Evolutionary conservation across 2,113 vertebrate species (phyloP).

Genomic region (Aegypius monachus): DNA sequence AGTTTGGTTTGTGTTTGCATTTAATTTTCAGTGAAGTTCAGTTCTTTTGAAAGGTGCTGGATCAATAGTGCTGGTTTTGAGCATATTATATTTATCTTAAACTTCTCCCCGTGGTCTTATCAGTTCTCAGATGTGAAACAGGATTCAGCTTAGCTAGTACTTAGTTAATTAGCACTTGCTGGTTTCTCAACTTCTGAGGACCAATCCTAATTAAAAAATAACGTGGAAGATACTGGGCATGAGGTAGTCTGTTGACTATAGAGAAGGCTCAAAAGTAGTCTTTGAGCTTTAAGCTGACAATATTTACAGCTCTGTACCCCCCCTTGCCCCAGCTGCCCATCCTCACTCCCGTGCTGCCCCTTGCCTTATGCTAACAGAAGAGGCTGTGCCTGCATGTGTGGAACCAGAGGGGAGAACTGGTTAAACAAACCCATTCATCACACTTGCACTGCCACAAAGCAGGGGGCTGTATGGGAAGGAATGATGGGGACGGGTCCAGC

Average conservation of each 20-base stretch:
- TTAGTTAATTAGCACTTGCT: neutral
- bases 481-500: neutral
- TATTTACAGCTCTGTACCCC: neutral
- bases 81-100: neutral
- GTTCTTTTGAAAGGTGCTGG: neutral
- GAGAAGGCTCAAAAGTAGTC: neutral
- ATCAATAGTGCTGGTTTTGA: neutral
- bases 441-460: neutral
- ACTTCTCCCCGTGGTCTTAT: neutral
- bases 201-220: neutral
- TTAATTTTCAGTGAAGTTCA: neutral
- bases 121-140: neutral
- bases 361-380: neutral
- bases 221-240: neutral
- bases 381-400: neutral
- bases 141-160: neutral
- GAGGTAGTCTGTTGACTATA: neutral
- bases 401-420: neutral
- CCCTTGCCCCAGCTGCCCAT: neutral
- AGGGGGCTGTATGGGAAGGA: neutral
- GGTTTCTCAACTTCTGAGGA: neutral
- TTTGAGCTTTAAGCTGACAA: neutral
- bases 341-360: neutral
- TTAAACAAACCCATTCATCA: neutral
- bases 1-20: neutral